Evolutionary conservation across 2,113 vertebrate genomes (phyloP).

Genomic region (Thunnus maccoyii): DNA sequence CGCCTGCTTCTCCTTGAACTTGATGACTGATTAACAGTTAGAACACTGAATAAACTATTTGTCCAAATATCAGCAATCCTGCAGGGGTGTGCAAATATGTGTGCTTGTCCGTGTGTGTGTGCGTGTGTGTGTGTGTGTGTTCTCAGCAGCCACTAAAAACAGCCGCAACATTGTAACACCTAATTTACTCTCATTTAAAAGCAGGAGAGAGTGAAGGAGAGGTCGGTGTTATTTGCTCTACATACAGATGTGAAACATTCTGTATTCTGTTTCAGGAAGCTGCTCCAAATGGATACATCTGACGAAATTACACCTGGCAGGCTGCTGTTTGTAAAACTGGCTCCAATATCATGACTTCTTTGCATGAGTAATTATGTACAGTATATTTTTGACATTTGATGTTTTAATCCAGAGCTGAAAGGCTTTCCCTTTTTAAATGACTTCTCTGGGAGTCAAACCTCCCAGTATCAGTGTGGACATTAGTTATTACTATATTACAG

Average conservation of each 20-base stretch:
- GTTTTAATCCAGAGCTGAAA: constrained; percentile 26
- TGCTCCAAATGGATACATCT: constrained; percentile 14
- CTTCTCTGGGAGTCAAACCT: constrained; percentile 6
- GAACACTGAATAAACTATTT: constrained; percentile 49
- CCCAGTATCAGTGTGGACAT: neutral
- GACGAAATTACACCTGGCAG: neutral
- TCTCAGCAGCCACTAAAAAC: constrained; percentile 63
- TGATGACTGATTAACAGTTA: constrained; percentile 67
- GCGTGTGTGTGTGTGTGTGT: constrained; percentile 37
- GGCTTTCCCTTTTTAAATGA: neutral
- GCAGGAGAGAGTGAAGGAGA: constrained; percentile 37
- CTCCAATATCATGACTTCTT: neutral
- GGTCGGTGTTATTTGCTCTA: constrained; percentile 39
- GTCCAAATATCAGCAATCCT: constrained; percentile 39
- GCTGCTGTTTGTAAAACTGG: neutral
- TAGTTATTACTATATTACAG: neutral
- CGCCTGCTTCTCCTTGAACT: constrained; percentile 31
- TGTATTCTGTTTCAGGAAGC: constrained; percentile 12
- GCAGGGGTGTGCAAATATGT: constrained; percentile 15
- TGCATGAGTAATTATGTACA: neutral
- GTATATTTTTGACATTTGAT: constrained; percentile 21
- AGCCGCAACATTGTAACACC: constrained; percentile 68
- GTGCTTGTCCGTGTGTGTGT: constrained; percentile 14
- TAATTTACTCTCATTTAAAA: constrained; percentile 67
- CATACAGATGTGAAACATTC: constrained; percentile 35